phyloP scores from a whole-genome alignment of 1,140 invertebrate genomes.

The Drosophila baimaii region DNA sequence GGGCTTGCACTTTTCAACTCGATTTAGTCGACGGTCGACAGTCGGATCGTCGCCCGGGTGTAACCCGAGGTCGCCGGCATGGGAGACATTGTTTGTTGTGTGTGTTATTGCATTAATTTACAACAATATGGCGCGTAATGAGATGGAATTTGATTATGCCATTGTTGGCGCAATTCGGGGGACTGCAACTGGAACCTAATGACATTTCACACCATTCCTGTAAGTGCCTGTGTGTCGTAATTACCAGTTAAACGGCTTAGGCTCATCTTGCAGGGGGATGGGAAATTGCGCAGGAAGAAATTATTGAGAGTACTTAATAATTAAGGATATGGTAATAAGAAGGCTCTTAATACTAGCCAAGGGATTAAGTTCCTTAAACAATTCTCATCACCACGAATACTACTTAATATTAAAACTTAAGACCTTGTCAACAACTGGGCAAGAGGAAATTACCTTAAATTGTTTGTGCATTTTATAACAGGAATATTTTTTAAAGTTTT shows the following conservation, averaged over 20 bases:
- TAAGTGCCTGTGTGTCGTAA: slow-evolving; percentile 63
- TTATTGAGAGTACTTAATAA: neutral
- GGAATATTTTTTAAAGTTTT: neutral
- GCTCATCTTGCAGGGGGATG: slow-evolving; percentile 49
- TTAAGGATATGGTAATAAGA: neutral
- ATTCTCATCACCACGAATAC: no score
- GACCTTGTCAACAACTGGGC: neutral
- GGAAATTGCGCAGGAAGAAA: slow-evolving; percentile 3
- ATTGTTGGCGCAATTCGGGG: slow-evolving; percentile 47
- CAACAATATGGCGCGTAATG: slow-evolving; percentile 82
- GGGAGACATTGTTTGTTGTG: slow-evolving; percentile 76
- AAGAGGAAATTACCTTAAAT: neutral
- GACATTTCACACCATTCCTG: slow-evolving; percentile 8
- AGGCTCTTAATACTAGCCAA: no score
- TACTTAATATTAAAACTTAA: no score
- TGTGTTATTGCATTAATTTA: slow-evolving; percentile 81
- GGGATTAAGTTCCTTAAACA: no score
- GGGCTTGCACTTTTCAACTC: slow-evolving; percentile 54
- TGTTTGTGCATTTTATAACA: no score
- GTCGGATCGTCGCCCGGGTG: slow-evolving; percentile 23
- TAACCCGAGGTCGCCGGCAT: slow-evolving; percentile 73
- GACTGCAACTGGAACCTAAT: slow-evolving; percentile 53
- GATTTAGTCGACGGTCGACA: slow-evolving; percentile 27
- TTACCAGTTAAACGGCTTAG: slow-evolving; percentile 71
- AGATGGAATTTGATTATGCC: slow-evolving; percentile 78